Percentiles rank a stretch among this genome's conserved stretches.
These are phyloP conservation scores for Lacerta bilineata DNA, from an alignment of 2,797 vertebrate genomes.

Conservation along the genomic window DNA sequence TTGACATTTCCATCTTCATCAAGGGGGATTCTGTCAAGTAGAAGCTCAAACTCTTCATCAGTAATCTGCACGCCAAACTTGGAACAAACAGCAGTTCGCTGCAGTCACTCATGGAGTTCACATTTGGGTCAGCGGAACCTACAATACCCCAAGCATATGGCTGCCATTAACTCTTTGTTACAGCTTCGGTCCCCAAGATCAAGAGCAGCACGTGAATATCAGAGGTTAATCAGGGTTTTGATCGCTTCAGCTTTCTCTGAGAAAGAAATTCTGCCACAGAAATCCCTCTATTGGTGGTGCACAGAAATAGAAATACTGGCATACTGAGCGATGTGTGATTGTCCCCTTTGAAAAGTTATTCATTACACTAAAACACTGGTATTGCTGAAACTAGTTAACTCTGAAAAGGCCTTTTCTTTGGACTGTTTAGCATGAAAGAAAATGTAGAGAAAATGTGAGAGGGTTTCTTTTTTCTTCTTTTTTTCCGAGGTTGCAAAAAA, in stretches of 20 bases:
- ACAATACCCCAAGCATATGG: conserved; percentile 90
- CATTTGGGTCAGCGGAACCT: conserved; percentile 82
- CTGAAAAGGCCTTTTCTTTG: conserved; percentile 84
- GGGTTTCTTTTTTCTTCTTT: conserved; percentile 50
- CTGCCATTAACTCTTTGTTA: conserved; percentile 93
- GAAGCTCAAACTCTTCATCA: conserved; percentile 90
- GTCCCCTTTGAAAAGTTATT: conserved; percentile 84
- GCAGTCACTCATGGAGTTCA: conserved; percentile 82
- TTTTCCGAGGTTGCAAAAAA: conserved; percentile 59
- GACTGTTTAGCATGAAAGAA: conserved; percentile 82
- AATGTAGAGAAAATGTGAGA: conserved; percentile 74
- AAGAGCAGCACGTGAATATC: conserved; percentile 87
- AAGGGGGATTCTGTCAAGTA: conserved; percentile 85
- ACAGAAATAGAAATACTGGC: conserved; percentile 81
- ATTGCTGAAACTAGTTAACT: conserved; percentile 86
- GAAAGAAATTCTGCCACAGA: conserved; percentile 87
- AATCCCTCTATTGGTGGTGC: conserved; percentile 74
- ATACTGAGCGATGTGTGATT: conserved; percentile 77
- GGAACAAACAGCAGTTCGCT: conserved; percentile 80
- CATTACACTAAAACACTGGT: conserved; percentile 87
- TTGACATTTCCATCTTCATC: conserved; percentile 86
- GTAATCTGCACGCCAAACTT: conserved; percentile 87
- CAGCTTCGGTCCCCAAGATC: conserved; percentile 81
- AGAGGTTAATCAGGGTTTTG: conserved; percentile 94
- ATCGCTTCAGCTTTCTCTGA: conserved; percentile 87